Percentiles rank a stretch among this genome's conserved stretches.
phyloP scores from a whole-genome alignment of 1,140 invertebrate genomes.

The Augochlora pura region DNA sequence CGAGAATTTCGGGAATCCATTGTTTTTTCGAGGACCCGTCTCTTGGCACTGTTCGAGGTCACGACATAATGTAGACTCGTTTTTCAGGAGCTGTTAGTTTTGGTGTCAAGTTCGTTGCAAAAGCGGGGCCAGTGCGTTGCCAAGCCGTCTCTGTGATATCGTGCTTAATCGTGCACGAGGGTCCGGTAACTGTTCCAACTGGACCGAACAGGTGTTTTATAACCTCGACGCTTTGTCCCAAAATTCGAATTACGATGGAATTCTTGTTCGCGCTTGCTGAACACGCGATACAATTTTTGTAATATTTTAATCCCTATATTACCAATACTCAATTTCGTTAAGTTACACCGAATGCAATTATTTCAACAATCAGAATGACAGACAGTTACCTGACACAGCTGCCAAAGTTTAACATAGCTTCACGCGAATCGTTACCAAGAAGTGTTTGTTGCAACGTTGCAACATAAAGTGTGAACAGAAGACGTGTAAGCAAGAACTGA shows the following conservation, averaged over 20 bases:
- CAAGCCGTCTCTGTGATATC: constrained; percentile 17
- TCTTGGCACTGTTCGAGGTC: background rate
- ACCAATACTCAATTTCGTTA: no score
- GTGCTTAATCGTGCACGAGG: constrained; percentile 23
- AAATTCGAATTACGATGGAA: background rate
- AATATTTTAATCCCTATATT: no score
- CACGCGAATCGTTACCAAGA: no score
- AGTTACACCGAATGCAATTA: no score
- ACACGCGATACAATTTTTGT: background rate
- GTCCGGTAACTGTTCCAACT: constrained; percentile 12
- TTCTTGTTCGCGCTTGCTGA: background rate
- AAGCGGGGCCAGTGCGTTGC: constrained; percentile 6
- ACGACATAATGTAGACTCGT: constrained; percentile 22
- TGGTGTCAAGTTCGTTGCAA: constrained; percentile 42
- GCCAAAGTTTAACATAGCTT: no score
- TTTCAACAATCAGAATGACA: no score
- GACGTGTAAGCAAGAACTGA: no score
- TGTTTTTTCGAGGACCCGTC: background rate
- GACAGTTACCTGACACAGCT: no score
- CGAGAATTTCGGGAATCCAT: background rate
- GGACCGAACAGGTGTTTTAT: constrained; percentile 19
- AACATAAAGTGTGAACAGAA: no score
- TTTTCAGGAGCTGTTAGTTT: constrained; percentile 34
- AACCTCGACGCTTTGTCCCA: background rate
- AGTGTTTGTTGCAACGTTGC: no score